phyloP scores from a whole-genome alignment of 2,113 vertebrate genomes.

The Azemiops feae region DNA sequence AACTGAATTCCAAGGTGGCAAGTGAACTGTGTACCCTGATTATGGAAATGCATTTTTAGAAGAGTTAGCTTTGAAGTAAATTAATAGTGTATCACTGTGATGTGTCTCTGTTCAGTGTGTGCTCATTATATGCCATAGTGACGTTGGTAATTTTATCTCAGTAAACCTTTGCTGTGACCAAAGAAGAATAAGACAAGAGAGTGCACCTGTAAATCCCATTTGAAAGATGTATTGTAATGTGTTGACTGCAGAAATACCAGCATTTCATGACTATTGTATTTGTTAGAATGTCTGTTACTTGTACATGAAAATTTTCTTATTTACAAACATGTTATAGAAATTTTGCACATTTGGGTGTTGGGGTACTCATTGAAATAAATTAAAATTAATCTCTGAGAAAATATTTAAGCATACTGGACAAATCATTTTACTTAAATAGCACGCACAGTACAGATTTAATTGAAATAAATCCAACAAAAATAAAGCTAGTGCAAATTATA shows the following conservation, averaged over 20 bases:
- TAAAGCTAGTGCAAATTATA: not conserved
- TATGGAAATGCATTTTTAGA: not conserved
- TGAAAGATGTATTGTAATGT: not conserved
- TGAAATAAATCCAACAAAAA: conserved; percentile 4
- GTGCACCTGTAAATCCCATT: not conserved
- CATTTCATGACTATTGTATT: not conserved
- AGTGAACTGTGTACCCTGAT: not conserved
- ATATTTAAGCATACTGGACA: not conserved
- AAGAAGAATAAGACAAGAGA: not conserved
- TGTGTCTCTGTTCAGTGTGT: not conserved
- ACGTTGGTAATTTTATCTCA: not conserved
- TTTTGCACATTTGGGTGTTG: not conserved
- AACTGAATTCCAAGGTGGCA: not conserved
- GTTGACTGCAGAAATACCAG: not conserved
- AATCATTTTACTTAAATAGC: not conserved
- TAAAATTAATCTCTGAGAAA: not conserved
- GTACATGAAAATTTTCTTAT: conserved; percentile 12
- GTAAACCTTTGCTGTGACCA: not conserved
- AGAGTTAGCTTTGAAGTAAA: not conserved
- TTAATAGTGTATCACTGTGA: not conserved
- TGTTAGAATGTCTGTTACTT: not conserved
- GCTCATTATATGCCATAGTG: not conserved
- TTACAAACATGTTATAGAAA: not conserved
- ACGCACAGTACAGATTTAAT: not conserved
- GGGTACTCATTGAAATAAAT: not conserved